phyloP scores from a whole-genome alignment of 2,797 vertebrate genomes.

The Etheostoma nigrum region DNA sequence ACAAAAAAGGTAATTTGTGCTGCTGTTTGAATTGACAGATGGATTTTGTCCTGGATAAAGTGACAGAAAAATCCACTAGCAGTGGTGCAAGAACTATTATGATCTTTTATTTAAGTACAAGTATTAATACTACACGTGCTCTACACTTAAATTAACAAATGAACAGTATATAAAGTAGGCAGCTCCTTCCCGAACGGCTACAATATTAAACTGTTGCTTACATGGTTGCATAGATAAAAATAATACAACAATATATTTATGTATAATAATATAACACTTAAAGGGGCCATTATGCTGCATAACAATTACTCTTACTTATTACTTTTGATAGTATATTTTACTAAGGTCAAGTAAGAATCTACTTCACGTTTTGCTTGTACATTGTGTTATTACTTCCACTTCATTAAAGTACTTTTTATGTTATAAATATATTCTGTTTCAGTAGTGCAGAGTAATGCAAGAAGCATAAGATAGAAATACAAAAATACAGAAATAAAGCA shows the following conservation, averaged over 20 bases:
- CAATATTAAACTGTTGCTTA: neutral
- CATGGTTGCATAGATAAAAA: neutral
- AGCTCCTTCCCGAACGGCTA: too few species aligned
- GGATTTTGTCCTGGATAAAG: constrained; percentile 1
- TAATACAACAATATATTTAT: neutral
- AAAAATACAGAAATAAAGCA: neutral
- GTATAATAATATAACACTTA: neutral
- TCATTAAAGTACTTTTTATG: neutral
- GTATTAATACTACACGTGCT: neutral
- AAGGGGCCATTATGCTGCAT: neutral
- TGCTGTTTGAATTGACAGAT: constrained; percentile 6
- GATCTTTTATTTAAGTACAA: neutral
- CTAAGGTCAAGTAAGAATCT: neutral
- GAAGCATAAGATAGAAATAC: neutral
- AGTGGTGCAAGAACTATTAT: neutral
- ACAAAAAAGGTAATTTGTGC: constrained; percentile 24
- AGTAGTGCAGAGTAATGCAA: neutral
- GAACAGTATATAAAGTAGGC: neutral
- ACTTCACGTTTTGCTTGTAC: neutral
- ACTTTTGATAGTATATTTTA: neutral
- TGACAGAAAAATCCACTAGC: neutral
- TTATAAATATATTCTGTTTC: neutral
- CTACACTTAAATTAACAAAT: neutral
- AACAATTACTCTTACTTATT: neutral
- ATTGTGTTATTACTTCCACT: neutral